Evolutionary conservation across 37 sponge, comb jelly and placozoan species (phyloP).

Genomic region (Halisarca cf. caerulea): DNA sequence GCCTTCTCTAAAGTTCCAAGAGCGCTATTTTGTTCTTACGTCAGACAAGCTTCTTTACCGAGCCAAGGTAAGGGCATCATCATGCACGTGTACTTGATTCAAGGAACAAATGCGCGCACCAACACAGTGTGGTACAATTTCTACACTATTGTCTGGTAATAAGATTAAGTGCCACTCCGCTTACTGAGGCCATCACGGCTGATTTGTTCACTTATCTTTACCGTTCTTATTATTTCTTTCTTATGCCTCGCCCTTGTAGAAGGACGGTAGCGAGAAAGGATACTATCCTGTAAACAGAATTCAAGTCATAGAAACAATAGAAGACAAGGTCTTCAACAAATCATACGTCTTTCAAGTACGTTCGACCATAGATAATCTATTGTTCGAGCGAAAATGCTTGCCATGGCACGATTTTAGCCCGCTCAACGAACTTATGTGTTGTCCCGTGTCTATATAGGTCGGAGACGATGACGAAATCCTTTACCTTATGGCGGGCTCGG

Average conservation of each 20-base stretch:
- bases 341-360: background rate
- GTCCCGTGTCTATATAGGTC: constrained; percentile 38
- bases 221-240: too few species aligned
- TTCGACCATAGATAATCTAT: too few species aligned
- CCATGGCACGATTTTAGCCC: too few species aligned
- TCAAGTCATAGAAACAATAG: background rate
- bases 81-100: too few species aligned
- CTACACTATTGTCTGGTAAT: too few species aligned
- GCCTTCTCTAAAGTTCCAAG: constrained; percentile 75
- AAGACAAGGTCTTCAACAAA: background rate
- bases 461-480: constrained; percentile 68
- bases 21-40: constrained; percentile 65
- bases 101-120: too few species aligned
- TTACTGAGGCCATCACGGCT: too few species aligned
- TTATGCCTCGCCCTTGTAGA: too few species aligned
- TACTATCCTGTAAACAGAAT: background rate
- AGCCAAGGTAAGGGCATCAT: constrained; percentile 30
- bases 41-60: constrained; percentile 54
- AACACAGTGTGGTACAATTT: too few species aligned
- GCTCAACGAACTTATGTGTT: too few species aligned
- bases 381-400: background rate
- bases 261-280: background rate
- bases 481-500: constrained; percentile 55
- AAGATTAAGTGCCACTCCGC: too few species aligned
- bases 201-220: too few species aligned